phyloP scores from a whole-genome alignment of 2,888 invertebrate genomes.

The Bombylius major region DNA sequence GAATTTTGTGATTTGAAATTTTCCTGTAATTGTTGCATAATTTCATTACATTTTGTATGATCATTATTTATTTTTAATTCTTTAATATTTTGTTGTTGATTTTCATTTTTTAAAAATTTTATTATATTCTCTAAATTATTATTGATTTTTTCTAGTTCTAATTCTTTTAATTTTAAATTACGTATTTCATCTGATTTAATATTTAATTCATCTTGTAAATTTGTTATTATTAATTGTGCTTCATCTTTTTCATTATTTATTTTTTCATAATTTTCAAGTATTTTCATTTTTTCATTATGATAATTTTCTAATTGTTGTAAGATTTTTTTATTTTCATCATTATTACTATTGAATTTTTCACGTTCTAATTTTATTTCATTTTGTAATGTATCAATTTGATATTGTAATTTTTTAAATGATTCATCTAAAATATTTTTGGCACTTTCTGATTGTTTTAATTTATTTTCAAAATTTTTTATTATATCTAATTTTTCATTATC shows the following conservation, averaged over 20 bases:
- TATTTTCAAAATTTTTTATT: not conserved
- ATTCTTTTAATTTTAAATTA: not conserved
- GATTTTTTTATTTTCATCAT: constrained; percentile 1
- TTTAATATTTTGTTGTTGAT: not conserved
- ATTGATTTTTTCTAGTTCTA: not conserved
- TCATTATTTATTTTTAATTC: not conserved
- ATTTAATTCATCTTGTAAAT: constrained; percentile 2
- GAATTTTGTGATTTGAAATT: not conserved
- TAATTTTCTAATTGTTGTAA: constrained; percentile 17
- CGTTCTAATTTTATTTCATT: not conserved
- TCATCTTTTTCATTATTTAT: constrained; percentile 7
- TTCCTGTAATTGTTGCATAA: not conserved
- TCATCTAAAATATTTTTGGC: constrained; percentile 3
- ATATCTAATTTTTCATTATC: constrained; percentile 10
- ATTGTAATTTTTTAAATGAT: constrained; percentile 4
- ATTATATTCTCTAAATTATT: not conserved
- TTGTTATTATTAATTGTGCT: not conserved
- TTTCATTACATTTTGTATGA: not conserved
- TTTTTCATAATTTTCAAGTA: constrained; percentile 5
- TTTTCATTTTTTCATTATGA: constrained; percentile 6
- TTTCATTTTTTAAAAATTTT: not conserved
- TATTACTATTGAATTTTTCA: not conserved
- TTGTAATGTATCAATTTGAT: constrained; percentile 3
- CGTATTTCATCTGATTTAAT: not conserved
- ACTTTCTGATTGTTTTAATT: not conserved